Percentiles rank a stretch among this genome's conserved stretches.
These are phyloP conservation scores for Craniophora ligustri DNA, from an alignment of 2,888 invertebrate species.

Conservation along the genomic window DNA sequence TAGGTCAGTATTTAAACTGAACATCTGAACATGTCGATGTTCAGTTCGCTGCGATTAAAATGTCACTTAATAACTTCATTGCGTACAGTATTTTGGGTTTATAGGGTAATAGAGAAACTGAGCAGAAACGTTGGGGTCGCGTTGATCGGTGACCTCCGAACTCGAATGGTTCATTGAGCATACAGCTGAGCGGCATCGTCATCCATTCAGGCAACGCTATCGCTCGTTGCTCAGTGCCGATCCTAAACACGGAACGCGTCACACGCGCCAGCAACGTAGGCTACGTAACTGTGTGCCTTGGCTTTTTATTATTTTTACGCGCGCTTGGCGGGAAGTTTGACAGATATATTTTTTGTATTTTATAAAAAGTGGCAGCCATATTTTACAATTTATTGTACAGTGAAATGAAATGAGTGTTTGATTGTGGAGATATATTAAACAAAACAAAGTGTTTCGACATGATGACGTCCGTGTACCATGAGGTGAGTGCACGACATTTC, in stretches of 20 bases:
- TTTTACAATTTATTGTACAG: constrained; percentile 45
- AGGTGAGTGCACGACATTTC: constrained; percentile 86
- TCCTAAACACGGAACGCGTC: constrained; percentile 83
- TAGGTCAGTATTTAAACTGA: constrained; percentile 41
- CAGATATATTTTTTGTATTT: constrained; percentile 52
- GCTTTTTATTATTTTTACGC: constrained; percentile 67
- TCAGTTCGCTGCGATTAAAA: constrained; percentile 15
- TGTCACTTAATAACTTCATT: constrained; percentile 33
- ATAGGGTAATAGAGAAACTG: constrained; percentile 80
- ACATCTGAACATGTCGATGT: constrained; percentile 11
- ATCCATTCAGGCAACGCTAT: constrained; percentile 75
- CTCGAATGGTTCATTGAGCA: constrained; percentile 86
- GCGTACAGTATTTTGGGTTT: constrained; percentile 51
- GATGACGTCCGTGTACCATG: constrained; percentile 84
- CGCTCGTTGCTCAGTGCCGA: constrained; percentile 80
- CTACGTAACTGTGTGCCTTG: constrained; percentile 71
- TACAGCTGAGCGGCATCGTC: constrained; percentile 78
- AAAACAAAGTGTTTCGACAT: constrained; percentile 74
- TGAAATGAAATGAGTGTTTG: constrained; percentile 83
- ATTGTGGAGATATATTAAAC: constrained; percentile 72
- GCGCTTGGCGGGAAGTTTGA: constrained; percentile 79
- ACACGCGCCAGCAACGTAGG: constrained; percentile 79
- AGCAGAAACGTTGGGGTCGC: constrained; percentile 76
- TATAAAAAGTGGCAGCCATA: constrained; percentile 33
- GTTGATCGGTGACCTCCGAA: constrained; percentile 84